Conservation (phyloP, 2,113 vertebrate genomes). For the Bungarus multicinctus region DNA sequence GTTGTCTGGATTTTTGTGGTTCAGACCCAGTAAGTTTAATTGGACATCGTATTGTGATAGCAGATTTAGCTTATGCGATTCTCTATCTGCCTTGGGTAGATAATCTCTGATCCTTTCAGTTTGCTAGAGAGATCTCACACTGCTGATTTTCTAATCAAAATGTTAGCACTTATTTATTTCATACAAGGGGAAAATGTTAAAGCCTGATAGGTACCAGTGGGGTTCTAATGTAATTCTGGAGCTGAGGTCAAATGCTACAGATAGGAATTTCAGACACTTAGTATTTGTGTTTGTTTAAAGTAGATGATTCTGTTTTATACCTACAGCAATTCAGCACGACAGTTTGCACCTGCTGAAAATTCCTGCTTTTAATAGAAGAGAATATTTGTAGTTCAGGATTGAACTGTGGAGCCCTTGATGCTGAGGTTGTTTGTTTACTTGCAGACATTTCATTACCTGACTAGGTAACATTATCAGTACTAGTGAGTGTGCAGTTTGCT, state of each 20-base stretch:
- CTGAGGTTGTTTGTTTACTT: not conserved
- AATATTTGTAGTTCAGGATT: not conserved
- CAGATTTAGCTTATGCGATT: not conserved
- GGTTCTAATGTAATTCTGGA: not conserved
- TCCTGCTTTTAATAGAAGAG: not conserved
- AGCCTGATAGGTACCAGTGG: not conserved
- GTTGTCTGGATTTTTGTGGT: not conserved
- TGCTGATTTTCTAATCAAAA: not conserved
- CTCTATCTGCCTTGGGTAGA: not conserved
- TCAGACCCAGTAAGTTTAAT: not conserved
- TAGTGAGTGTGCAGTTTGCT: not conserved
- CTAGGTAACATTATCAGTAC: not conserved
- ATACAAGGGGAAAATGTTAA: not conserved
- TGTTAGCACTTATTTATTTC: not conserved
- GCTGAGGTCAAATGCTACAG: not conserved
- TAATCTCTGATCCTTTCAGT: not conserved
- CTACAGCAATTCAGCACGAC: not conserved
- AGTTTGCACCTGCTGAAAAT: not conserved
- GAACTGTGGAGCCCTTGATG: not conserved
- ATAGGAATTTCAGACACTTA: too few species aligned
- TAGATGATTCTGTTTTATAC: not conserved
- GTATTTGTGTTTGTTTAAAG: not conserved
- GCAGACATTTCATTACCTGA: not conserved
- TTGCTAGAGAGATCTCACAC: not conserved
- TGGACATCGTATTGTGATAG: not conserved